Base-by-base conservation (phyloP, 2,113 vertebrate species). In the Mohoua ochrocephala region DNA sequence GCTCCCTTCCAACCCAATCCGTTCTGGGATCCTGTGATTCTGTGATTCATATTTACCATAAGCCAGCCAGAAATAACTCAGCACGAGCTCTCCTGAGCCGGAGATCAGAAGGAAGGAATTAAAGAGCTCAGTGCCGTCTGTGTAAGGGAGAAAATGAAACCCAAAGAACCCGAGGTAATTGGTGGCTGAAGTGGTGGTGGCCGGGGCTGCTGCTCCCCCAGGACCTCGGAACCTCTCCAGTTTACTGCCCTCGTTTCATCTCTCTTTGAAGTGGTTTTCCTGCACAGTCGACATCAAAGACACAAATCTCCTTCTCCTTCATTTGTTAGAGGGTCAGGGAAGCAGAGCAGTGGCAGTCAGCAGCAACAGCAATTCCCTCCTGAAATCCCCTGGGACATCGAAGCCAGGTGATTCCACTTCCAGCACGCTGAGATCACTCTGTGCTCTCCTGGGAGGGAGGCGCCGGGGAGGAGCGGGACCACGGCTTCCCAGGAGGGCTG, bases 401-500 rank as follows among this genome's bases (percentile, higher is more conserved):
- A 13, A 49, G 41, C 15, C 1, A 41, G 41, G 33, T 1, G 12
- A 12, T 24, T 39, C 21, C 54, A 1, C 21, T 20, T 5, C 8
- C 73, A 63, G 19, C 53, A 7, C 37, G 8, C 27, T 10, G 42
- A 14, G 37, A 18, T 1, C 52, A 2, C 44, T 7, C 1, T 4
- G 13, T 6, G 35, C 49, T 37, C 30, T 27, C 9, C 53, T 3
- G 28, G 67, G 13, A 47, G 7, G 0, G 2, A 5, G 45, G 35
- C 6, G 26, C 6, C 0, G 0, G 47, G 27, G 5, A 35, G 61
- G 9, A 45, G n/a, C 3, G 4, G 31, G 56, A 2, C 18, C 49
- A 0, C 0, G 0, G 54, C 28, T 12, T 13, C 30, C 22, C 39
- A 3, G 17, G 0, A 3, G 37, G 42, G 24, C n/a, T 13, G 10